These are phyloP conservation scores for Limosa lapponica DNA, from an alignment of 2,797 vertebrate genomes.

Conservation along the genomic window DNA sequence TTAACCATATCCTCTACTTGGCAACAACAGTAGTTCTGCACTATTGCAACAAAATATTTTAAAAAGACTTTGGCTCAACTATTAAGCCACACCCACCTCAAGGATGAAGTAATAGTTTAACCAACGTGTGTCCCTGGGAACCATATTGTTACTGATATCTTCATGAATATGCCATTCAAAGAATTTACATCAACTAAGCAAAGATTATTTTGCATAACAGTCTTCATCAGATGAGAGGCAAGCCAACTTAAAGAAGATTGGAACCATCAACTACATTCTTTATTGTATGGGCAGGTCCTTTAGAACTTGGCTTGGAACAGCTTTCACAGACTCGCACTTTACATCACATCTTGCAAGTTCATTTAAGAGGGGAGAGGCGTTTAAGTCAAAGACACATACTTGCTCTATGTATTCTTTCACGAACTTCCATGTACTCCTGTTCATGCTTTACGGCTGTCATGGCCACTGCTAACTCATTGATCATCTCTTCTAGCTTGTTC, in stretches of 20 bases:
- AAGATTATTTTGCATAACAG: neutral
- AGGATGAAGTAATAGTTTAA: neutral
- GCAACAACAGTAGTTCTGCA: neutral
- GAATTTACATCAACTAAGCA: neutral
- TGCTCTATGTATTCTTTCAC: conserved; percentile 98
- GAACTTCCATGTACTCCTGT: conserved; percentile 99
- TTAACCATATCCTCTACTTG: neutral
- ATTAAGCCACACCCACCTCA: neutral
- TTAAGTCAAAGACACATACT: conserved; percentile 79
- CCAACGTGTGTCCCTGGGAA: neutral
- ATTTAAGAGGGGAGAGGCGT: neutral
- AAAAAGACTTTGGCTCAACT: neutral
- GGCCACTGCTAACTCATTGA: conserved; percentile 95
- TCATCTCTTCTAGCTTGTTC: conserved; percentile 99
- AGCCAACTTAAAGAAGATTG: neutral
- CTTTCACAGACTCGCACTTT: neutral
- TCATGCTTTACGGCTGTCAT: conserved; percentile 99
- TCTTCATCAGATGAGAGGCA: rapidly evolving
- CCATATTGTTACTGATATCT: rapidly evolving
- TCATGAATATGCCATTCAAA: neutral
- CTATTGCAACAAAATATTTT: neutral
- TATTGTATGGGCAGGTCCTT: neutral
- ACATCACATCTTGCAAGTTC: neutral
- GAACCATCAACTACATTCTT: neutral
- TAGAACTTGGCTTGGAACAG: neutral